Evolutionary conservation across 2,888 invertebrate genomes (phyloP).

Genomic region (Gortyna flavago): DNA sequence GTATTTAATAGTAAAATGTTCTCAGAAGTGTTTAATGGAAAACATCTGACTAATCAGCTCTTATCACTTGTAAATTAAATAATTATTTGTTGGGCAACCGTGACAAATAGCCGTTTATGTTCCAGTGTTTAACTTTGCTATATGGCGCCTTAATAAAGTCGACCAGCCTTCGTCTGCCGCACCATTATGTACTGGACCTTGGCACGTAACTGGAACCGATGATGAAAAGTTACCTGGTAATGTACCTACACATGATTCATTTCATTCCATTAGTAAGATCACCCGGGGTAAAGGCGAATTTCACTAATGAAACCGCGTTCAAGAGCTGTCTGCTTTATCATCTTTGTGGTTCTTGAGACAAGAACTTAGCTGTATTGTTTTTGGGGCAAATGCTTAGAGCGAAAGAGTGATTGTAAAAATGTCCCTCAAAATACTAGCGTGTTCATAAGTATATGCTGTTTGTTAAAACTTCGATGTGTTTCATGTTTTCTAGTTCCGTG

Average conservation of each 20-base stretch:
- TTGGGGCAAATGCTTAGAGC: not conserved
- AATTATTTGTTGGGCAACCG: conserved; percentile 52
- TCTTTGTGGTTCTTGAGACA: not conserved
- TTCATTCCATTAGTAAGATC: not conserved
- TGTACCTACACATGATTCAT: conserved; percentile 16
- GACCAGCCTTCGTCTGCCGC: conserved; percentile 1
- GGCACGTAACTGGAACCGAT: conserved; percentile 22
- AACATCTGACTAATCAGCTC: conserved; percentile 48
- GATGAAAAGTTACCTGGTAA: conserved; percentile 47
- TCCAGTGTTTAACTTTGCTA: conserved; percentile 31
- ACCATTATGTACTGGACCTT: conserved; percentile 44
- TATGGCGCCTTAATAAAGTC: conserved; percentile 41
- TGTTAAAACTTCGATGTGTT: not conserved
- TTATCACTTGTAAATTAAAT: conserved; percentile 58
- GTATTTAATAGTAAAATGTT: conserved; percentile 42
- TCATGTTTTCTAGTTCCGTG: not conserved
- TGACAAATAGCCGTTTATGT: conserved; percentile 51
- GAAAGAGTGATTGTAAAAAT: not conserved
- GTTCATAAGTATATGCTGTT: not conserved
- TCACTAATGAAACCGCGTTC: not conserved
- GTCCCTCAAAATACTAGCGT: not conserved
- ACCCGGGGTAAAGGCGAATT: not conserved
- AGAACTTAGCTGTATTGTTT: not conserved
- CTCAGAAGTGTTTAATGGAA: conserved; percentile 26
- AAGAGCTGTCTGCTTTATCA: not conserved